Conservation (phyloP, 2,888 invertebrate genomes). For the Hermaeophaga mercurialis region DNA sequence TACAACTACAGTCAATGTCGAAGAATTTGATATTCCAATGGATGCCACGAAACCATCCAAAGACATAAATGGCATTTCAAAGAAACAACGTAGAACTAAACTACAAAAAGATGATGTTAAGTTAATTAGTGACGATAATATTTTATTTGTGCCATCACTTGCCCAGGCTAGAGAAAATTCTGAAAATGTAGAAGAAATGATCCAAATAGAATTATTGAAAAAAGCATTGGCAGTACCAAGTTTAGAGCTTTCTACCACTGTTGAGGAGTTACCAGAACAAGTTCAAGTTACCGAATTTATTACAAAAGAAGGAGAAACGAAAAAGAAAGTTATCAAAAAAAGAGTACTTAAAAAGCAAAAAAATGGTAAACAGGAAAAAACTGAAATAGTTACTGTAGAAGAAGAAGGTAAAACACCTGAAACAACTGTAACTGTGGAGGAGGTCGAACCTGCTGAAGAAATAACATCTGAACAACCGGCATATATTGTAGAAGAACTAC, state of each 20-base stretch:
- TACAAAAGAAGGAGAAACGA: constrained; percentile 38
- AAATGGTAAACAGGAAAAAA: constrained; percentile 46
- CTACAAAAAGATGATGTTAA: constrained; percentile 37
- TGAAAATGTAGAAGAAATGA: constrained; percentile 45
- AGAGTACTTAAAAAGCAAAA: constrained; percentile 55
- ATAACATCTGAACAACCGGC: constrained; percentile 35
- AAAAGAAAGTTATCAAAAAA: constrained; percentile 51
- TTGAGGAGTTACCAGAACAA: constrained; percentile 35
- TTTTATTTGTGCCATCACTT: constrained; percentile 45
- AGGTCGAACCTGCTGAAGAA: constrained; percentile 37
- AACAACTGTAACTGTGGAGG: constrained; percentile 41
- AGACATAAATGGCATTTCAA: too few species aligned
- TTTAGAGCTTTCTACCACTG: constrained; percentile 45
- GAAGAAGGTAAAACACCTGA: constrained; percentile 50
- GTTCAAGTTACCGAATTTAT: constrained; percentile 26
- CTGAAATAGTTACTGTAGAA: constrained; percentile 51
- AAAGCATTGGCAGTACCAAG: constrained; percentile 42
- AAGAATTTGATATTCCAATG: too few species aligned
- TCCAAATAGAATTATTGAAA: constrained; percentile 48
- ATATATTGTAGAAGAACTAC: constrained; percentile 39
- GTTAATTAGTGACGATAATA: constrained; percentile 41
- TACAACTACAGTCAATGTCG: too few species aligned
- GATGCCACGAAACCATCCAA: too few species aligned
- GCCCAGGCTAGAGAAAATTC: constrained; percentile 45
- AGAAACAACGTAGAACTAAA: constrained; percentile 48